Evolutionary conservation across 2,888 invertebrate genomes (phyloP), one percentile per base, ranked within the genome.

Genomic region (Uropetala carovei): DNA sequence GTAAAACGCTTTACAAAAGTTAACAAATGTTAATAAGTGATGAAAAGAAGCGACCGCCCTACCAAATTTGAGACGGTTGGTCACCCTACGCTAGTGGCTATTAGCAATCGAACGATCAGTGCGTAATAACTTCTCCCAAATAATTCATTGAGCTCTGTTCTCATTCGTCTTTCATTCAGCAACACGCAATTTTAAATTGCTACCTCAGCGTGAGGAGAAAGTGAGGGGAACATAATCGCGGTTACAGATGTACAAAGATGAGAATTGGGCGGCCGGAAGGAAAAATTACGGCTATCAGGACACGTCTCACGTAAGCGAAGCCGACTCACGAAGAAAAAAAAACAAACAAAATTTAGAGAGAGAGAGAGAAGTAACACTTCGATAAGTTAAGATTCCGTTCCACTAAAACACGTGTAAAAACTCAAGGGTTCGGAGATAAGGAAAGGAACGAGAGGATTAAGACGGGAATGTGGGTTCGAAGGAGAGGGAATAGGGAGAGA

Each of bases 351-450:
- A 43, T 43, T 43, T 43, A 43, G 89, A 89, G 64, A 86, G 43
- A 89, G 64, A 43, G 30, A 64, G 64, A 43, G 56, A n/a, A 43
- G 64, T 64, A 89, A 89, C n/a, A 18, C 22, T 75, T 68, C 56
- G 89, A 89, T 89, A 89, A 89, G 89, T 89, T 89, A 43, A 89
- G 43, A 89, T 89, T 89, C 89, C 64, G n/a, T 89, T 43, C 27
- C 30, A 64, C 89, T 60, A 89, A 89, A 89, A 64, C 89, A 89
- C 89, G 89, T 89, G 89, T 89, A 89, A 64, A 64, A 64, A n/a
- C 64, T 89, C 89, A 89, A 89, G 89, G 89, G 89, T 89, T 60
- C 0, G 58, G 60, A 89, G 89, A 89, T 89, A 89, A 89, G 89
- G 43, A 1, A 10, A 22, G 0, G 83, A 10, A 18, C 43, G 5